These are phyloP conservation scores for Graphium colonna DNA, from an alignment of 2,888 invertebrate species.

Conservation along the genomic window DNA sequence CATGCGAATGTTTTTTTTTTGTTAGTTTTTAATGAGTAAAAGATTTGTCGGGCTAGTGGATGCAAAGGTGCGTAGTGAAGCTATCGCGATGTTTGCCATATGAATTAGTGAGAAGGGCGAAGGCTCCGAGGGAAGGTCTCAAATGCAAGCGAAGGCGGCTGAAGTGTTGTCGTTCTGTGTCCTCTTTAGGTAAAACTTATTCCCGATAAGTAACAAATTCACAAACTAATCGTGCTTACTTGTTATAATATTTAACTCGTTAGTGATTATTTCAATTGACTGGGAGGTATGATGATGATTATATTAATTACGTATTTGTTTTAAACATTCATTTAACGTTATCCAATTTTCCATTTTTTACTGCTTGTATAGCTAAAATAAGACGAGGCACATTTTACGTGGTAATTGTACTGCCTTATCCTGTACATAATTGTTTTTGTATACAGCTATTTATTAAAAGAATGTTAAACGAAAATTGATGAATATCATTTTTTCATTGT, in stretches of 20 bases:
- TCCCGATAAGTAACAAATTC: slow-evolving; percentile 66
- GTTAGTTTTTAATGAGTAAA: background rate
- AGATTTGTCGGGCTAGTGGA: slow-evolving; percentile 4
- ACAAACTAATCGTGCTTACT: slow-evolving; percentile 78
- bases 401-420: slow-evolving; percentile 77
- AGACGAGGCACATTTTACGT: slow-evolving; percentile 74
- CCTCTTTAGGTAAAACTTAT: slow-evolving; percentile 16
- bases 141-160: slow-evolving; percentile 24
- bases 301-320: slow-evolving; percentile 45
- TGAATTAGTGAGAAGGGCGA: slow-evolving; percentile 68
- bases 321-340: slow-evolving; percentile 61
- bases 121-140: slow-evolving; percentile 41
- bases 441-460: slow-evolving; percentile 81
- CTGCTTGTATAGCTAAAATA: slow-evolving; percentile 76
- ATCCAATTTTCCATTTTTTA: slow-evolving; percentile 70
- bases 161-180: slow-evolving; percentile 18
- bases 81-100: slow-evolving; percentile 69
- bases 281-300: slow-evolving; percentile 57
- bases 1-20: slow-evolving; percentile 35
- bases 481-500: slow-evolving; percentile 75
- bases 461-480: slow-evolving; percentile 76
- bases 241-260: slow-evolving; percentile 72
- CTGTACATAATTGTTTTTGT: slow-evolving; percentile 81
- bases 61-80: slow-evolving; percentile 30
- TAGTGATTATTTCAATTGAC: slow-evolving; percentile 73